phyloP scores from a whole-genome alignment of 1,140 invertebrate species.

The Diuraphis noxia region DNA sequence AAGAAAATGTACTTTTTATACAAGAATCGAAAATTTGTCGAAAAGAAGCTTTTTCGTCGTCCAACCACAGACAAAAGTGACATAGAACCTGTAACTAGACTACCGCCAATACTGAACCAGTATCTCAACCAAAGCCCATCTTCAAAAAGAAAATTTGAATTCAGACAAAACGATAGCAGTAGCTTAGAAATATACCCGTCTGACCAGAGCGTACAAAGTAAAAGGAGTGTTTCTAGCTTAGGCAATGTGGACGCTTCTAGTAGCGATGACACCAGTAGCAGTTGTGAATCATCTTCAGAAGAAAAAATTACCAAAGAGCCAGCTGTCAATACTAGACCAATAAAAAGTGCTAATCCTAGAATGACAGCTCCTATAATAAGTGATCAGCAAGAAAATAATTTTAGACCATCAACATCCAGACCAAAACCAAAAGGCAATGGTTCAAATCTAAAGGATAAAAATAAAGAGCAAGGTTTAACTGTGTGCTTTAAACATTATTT shows the following conservation, averaged over 20 bases:
- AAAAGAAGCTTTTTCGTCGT: slow-evolving; percentile 37
- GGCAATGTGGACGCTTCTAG: slow-evolving; percentile 13
- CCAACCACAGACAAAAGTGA: slow-evolving; percentile 4
- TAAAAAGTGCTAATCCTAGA: slow-evolving; percentile 46
- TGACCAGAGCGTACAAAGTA: slow-evolving; percentile 27
- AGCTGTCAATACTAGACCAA: background rate
- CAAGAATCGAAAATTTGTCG: slow-evolving; percentile 42
- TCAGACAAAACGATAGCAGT: slow-evolving; percentile 22
- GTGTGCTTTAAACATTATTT: background rate
- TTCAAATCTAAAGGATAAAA: slow-evolving; percentile 21
- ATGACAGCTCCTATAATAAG: slow-evolving; percentile 39
- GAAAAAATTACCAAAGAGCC: background rate
- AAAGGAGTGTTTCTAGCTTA: slow-evolving; percentile 20
- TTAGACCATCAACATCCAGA: slow-evolving; percentile 33
- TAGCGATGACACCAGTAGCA: background rate
- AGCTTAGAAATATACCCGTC: slow-evolving; percentile 32
- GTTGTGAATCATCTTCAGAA: background rate
- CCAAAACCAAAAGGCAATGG: slow-evolving; percentile 13
- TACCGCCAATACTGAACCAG: slow-evolving; percentile 43
- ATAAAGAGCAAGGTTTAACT: slow-evolving; percentile 37
- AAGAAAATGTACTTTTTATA: slow-evolving; percentile 51
- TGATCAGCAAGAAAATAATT: slow-evolving; percentile 25
- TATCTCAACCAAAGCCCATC: slow-evolving; percentile 38
- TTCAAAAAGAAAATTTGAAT: background rate
- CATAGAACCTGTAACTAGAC: slow-evolving; percentile 14